Evolutionary conservation across 2,113 vertebrate genomes (phyloP), one percentile per base, ranked within the genome.

Genomic region (Alligator mississippiensis): DNA sequence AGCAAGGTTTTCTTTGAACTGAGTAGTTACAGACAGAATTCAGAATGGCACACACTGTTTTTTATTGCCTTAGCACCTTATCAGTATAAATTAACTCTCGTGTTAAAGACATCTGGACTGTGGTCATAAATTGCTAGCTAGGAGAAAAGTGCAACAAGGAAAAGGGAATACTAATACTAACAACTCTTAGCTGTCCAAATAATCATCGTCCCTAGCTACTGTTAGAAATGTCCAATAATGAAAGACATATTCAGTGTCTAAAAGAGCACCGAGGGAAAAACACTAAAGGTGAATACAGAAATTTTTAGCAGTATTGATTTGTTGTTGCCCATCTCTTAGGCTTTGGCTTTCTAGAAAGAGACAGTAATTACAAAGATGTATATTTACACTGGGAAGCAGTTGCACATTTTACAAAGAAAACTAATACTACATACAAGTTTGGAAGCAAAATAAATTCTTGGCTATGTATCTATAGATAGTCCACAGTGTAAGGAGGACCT

Each of bases 141-240:
- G 83, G 82, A 38, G 0, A 58, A 66, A 85, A 89, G 59, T 22
- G 2, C 63, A 5, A 59, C 12, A 57, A 77, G 25, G 75, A 78
- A 85, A 89, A 80, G 82, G 85, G 82, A 93, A 85, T 25, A 22
- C 24, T 92, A 89, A 92, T 85, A 66, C 55, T 59, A 54, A 28
- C 81, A 89, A 74, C 82, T 77, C 19, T 90, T 76, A 70, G 80
- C 19, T 38, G 80, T 85, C 70, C 87, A 82, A 80, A 38, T 54
- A 55, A 80, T 89, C 92, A 8, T 5, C 59, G 75, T 55, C 91
- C 55, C 63, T 93, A 94, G 93, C 91, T 94, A 77, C 3, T 1
- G 21, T 64, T 19, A 0, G 1, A 83, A 79, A 63, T 72, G 68
- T 72, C 34, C 34, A 72, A 24, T 57, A 85, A 92, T 75, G 83